phyloP scores from a whole-genome alignment of 2,113 vertebrate species.

The Callopanchax toddi region DNA sequence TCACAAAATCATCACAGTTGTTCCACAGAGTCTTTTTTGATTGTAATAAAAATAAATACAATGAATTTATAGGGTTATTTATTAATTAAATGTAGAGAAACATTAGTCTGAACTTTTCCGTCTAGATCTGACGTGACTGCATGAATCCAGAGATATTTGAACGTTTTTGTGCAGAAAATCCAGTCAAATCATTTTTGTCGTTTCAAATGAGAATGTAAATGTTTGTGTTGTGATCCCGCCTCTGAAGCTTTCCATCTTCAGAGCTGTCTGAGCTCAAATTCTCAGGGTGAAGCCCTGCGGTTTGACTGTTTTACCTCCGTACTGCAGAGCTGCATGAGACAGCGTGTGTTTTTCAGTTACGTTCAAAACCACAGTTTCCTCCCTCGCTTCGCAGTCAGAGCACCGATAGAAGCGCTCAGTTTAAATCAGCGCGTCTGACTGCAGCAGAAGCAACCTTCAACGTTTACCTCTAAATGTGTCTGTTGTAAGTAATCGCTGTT shows the following conservation, averaged over 20 bases:
- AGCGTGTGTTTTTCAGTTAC: neutral
- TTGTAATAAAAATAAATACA: no score
- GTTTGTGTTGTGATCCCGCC: neutral
- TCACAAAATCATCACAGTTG: no score
- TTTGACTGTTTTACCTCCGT: neutral
- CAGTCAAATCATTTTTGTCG: neutral
- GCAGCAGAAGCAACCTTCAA: no score
- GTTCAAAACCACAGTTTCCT: conserved; percentile 17
- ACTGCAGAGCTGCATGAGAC: conserved; percentile 8
- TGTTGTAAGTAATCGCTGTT: no score
- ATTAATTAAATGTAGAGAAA: no score
- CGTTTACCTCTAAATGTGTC: no score
- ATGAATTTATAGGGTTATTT: no score
- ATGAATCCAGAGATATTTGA: no score
- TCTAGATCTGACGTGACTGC: no score
- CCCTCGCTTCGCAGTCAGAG: neutral
- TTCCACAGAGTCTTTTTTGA: no score
- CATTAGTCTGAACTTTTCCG: no score
- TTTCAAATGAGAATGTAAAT: neutral
- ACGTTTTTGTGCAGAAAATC: neutral
- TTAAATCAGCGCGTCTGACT: conserved; percentile 19
- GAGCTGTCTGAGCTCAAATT: neutral
- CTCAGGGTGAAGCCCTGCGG: conserved; percentile 4
- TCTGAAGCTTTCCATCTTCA: neutral
- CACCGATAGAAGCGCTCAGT: conserved; percentile 1